Conservation (phyloP, 2,888 invertebrate species). For the Congeria kusceri region DNA sequence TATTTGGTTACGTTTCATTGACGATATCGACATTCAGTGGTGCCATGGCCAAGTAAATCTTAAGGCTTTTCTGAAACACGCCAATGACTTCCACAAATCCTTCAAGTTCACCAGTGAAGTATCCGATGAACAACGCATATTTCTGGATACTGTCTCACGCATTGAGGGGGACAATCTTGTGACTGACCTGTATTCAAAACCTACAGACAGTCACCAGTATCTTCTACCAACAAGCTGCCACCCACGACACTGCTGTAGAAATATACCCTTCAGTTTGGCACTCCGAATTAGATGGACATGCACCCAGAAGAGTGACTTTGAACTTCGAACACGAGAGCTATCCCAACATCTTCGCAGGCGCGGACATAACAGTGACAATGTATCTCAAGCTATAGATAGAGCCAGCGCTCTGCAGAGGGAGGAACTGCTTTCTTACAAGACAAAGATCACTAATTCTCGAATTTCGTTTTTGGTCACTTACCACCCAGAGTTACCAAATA, state of each 20-base stretch:
- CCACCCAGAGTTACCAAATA: background rate
- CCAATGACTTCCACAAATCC: constrained; percentile 12
- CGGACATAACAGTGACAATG: background rate
- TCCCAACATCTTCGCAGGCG: constrained; percentile 1
- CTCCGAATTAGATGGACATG: constrained; percentile 10
- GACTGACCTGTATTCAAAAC: constrained; percentile 17
- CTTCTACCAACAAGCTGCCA: constrained; percentile 5
- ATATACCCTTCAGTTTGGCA: constrained; percentile 8
- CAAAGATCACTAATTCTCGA: background rate
- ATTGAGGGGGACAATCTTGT: background rate
- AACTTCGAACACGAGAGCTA: background rate
- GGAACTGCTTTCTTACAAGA: background rate
- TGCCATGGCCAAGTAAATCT: background rate
- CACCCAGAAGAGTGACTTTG: background rate
- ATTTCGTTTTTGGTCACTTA: background rate
- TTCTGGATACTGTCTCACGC: constrained; percentile 18
- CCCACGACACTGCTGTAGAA: constrained; percentile 5
- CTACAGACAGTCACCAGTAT: constrained; percentile 12
- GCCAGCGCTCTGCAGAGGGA: background rate
- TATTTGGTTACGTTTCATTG: constrained; percentile 48
- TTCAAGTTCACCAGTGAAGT: constrained; percentile 23
- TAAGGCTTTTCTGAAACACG: background rate
- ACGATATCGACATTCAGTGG: constrained; percentile 53
- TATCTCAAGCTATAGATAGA: background rate
- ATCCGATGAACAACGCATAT: constrained; percentile 10